These are phyloP conservation scores for Hypena proboscidalis DNA, from an alignment of 2,888 invertebrate species.

Conservation along the genomic window DNA sequence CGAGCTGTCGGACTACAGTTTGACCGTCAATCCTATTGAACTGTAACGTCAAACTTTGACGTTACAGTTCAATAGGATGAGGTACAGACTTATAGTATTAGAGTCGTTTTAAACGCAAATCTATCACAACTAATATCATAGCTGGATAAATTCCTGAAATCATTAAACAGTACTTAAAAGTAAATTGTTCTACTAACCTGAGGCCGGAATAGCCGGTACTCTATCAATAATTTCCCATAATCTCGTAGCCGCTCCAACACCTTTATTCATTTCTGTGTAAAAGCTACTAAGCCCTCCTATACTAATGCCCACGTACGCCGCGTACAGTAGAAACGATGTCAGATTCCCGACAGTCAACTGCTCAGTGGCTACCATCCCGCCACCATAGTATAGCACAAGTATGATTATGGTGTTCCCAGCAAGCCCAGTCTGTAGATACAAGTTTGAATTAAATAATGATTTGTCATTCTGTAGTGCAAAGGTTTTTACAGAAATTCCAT, in stretches of 20 bases:
- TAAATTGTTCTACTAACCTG: constrained; percentile 72
- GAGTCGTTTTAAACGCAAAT: too few species aligned
- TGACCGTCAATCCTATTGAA: too few species aligned
- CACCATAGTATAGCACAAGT: constrained; percentile 96
- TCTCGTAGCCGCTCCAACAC: constrained; percentile 95
- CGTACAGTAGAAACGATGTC: constrained; percentile 97
- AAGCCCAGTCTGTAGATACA: constrained; percentile 88
- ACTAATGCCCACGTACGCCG: constrained; percentile 96
- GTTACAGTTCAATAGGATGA: too few species aligned
- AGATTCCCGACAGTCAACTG: constrained; percentile 93
- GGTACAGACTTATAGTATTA: too few species aligned
- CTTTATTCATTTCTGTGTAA: constrained; percentile 97
- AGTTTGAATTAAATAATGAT: not conserved
- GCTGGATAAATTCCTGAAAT: not conserved
- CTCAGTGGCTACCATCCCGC: constrained; percentile 93
- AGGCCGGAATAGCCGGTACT: constrained; percentile 89
- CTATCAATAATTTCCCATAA: constrained; percentile 96
- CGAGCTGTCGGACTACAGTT: too few species aligned
- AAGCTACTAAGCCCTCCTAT: constrained; percentile 96
- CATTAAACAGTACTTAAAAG: not conserved
- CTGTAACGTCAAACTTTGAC: too few species aligned
- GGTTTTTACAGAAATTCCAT: too few species aligned
- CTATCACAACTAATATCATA: too few species aligned
- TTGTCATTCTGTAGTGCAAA: too few species aligned
- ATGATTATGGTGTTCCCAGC: constrained; percentile 96